Conservation (phyloP, 2,888 invertebrate genomes). For the Sicus ferrugineus region DNA sequence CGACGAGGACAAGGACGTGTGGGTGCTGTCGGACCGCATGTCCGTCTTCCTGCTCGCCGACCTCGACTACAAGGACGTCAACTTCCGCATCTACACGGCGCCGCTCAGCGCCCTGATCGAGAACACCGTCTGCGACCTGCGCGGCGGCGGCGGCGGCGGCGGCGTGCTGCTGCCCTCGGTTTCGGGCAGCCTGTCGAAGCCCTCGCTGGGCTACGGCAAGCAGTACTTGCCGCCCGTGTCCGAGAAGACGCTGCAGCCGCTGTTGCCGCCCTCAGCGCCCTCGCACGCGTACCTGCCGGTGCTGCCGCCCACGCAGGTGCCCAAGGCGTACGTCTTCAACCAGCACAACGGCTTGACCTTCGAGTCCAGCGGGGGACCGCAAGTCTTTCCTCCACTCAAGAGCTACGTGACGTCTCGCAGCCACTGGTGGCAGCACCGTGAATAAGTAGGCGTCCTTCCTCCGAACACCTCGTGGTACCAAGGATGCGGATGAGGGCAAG, state of each 20-base stretch:
- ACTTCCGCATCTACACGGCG: constrained; percentile 79
- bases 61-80: constrained; percentile 78
- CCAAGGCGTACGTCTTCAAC: constrained; percentile 62
- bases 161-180: constrained; percentile 55
- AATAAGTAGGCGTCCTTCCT: background rate
- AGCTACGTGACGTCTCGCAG: constrained; percentile 55
- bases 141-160: constrained; percentile 55
- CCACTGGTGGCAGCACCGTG: constrained; percentile 57
- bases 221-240: constrained; percentile 43
- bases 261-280: background rate
- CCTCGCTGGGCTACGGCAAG: constrained; percentile 40
- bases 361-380: constrained; percentile 59
- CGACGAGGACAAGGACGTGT: constrained; percentile 74
- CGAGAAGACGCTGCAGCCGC: constrained; percentile 14
- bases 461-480: too few species aligned
- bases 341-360: constrained; percentile 62
- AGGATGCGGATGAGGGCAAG: too few species aligned
- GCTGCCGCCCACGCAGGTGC: constrained; percentile 42
- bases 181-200: constrained; percentile 47
- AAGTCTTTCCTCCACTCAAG: constrained; percentile 53
- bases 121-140: constrained; percentile 77
- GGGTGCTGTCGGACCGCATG: constrained; percentile 86
- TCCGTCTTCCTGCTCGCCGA: constrained; percentile 76
- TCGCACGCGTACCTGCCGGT: constrained; percentile 43
- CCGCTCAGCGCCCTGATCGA: constrained; percentile 72